Evolutionary conservation across 1,140 invertebrate species (phyloP).

Genomic region (Delia radicum): DNA sequence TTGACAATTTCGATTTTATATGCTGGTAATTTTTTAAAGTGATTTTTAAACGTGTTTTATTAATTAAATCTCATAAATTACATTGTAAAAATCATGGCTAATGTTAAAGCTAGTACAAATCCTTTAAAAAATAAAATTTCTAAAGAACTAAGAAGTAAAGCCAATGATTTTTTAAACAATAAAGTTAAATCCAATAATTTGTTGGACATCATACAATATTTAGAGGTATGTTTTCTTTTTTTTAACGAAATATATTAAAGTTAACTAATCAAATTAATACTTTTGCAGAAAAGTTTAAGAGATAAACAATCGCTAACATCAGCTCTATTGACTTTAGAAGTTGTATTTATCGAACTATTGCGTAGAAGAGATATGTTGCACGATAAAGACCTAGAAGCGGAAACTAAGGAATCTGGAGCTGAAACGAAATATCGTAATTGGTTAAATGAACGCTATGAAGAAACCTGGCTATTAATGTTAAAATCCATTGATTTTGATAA

Average conservation of each 20-base stretch:
- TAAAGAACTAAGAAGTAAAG: slow-evolving; percentile 62
- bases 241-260: background rate
- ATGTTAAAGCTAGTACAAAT: background rate
- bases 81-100: background rate
- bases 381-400: slow-evolving; percentile 44
- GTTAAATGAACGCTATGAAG: slow-evolving; percentile 64
- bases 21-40: background rate
- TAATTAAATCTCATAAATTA: background rate
- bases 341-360: slow-evolving; percentile 68
- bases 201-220: slow-evolving; percentile 64
- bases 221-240: slow-evolving; percentile 56
- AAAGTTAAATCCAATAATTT: slow-evolving; percentile 65
- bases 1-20: background rate
- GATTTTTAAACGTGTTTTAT: background rate
- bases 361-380: slow-evolving; percentile 63
- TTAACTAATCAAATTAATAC: background rate
- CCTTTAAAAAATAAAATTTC: slow-evolving; percentile 24
- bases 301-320: slow-evolving; percentile 56
- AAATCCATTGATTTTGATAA: slow-evolving; percentile 59
- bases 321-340: slow-evolving; percentile 65
- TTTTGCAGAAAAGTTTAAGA: slow-evolving; percentile 57
- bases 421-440: slow-evolving; percentile 64
- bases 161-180: slow-evolving; percentile 66
- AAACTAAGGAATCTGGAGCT: slow-evolving; percentile 51
- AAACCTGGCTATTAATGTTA: slow-evolving; percentile 60